These are phyloP conservation scores for Montipora foliosa DNA, from an alignment of 64 coral and sea anemone species.

Conservation along the genomic window DNA sequence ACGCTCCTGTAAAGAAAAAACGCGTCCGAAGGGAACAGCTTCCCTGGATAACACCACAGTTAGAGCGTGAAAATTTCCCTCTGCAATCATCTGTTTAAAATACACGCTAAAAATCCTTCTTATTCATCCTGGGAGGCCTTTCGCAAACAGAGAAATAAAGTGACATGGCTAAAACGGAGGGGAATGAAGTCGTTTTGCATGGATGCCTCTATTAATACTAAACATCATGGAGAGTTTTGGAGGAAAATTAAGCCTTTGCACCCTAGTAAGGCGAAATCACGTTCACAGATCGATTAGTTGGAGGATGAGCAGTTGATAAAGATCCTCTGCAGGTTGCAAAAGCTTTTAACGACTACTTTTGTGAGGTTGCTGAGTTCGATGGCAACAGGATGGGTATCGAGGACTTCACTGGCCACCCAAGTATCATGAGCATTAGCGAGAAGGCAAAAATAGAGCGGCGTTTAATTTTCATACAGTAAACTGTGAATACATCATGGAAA, in stretches of 20 bases:
- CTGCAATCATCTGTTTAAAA: not conserved
- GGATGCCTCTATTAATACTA: not conserved
- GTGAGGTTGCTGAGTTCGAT: too few species aligned
- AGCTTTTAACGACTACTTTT: too few species aligned
- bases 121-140: slow-evolving; percentile 13
- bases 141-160: slow-evolving; percentile 47
- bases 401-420: too few species aligned
- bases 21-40: not conserved
- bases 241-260: slow-evolving; percentile 10
- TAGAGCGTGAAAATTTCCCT: not conserved
- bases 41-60: not conserved
- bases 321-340: too few species aligned
- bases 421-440: too few species aligned
- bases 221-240: slow-evolving; percentile 34
- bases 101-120: not conserved
- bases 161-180: slow-evolving; percentile 30
- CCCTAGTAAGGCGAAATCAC: not conserved
- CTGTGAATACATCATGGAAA: too few species aligned
- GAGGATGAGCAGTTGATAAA: not conserved
- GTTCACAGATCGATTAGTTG: not conserved
- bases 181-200: slow-evolving; percentile 29
- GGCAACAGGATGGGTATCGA: too few species aligned
- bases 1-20: not conserved
- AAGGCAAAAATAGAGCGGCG: too few species aligned
- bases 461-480: too few species aligned